These are phyloP conservation scores for Paraescarpia echinospica DNA, from an alignment of 1,140 invertebrate species.

Conservation along the genomic window DNA sequence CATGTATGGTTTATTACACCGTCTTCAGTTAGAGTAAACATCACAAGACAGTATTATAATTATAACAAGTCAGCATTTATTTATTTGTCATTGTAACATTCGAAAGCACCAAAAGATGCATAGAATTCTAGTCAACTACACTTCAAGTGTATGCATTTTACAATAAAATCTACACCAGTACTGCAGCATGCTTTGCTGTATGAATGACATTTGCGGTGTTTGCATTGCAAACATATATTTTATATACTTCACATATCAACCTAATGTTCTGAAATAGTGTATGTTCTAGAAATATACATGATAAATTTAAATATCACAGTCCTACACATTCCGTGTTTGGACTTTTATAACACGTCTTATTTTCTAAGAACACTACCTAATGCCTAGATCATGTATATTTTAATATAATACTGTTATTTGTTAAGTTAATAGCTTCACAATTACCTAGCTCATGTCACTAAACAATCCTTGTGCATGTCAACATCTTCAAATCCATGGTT, in stretches of 20 bases:
- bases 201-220: no score
- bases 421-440: not conserved
- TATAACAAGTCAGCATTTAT: not conserved
- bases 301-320: not conserved
- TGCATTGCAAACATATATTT: no score
- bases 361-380: not conserved
- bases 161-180: not conserved
- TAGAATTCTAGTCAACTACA: not conserved
- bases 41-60: not conserved
- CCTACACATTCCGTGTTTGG: not conserved
- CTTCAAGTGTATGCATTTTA: not conserved
- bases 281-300: not conserved
- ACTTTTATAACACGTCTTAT: not conserved
- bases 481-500: not conserved
- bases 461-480: not conserved
- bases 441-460: not conserved
- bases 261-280: not conserved
- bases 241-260: no score
- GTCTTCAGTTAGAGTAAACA: not conserved
- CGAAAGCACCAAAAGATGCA: not conserved
- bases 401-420: not conserved
- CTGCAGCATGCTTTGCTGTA: not conserved
- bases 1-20: not conserved
- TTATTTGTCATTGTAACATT: constrained; percentile 2
- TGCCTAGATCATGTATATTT: not conserved